Percentiles rank a stretch among this genome's conserved stretches.
Evolutionary conservation across 2,113 vertebrate species (phyloP).

Genomic region (Pterocles gutturalis): DNA sequence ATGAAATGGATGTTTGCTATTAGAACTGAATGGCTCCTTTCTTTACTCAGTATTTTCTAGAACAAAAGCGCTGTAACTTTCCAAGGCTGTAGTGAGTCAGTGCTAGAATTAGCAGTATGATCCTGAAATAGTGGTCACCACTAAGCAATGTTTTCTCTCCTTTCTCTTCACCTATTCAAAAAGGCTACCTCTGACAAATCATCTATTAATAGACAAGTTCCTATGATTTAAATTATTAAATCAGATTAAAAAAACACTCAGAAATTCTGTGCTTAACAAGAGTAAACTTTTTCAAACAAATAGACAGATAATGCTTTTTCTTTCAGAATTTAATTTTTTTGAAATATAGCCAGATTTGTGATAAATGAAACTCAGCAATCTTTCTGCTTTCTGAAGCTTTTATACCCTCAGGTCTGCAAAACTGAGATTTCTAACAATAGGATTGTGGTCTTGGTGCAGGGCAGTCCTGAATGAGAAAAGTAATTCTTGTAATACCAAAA

Average conservation of each 20-base stretch:
- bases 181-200: neutral
- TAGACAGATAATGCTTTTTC: neutral
- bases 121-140: neutral
- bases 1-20: constrained; percentile 60
- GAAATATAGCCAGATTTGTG: neutral
- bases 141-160: neutral
- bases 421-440: neutral
- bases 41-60: constrained; percentile 21
- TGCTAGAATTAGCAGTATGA: neutral
- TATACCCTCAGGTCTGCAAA: neutral
- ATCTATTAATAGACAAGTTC: neutral
- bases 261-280: neutral
- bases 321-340: neutral
- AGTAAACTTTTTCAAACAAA: neutral
- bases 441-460: neutral
- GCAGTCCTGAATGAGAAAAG: neutral
- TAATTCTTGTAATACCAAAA: neutral
- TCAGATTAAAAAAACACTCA: neutral
- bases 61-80: constrained; percentile 40
- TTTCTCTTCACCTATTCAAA: neutral
- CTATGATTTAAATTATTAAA: neutral
- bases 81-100: constrained; percentile 20
- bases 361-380: neutral
- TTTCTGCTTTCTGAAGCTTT: neutral
- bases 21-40: constrained; percentile 42